These are phyloP conservation scores for Rhagonycha fulva DNA, from an alignment of 2,888 invertebrate genomes.

Conservation along the genomic window DNA sequence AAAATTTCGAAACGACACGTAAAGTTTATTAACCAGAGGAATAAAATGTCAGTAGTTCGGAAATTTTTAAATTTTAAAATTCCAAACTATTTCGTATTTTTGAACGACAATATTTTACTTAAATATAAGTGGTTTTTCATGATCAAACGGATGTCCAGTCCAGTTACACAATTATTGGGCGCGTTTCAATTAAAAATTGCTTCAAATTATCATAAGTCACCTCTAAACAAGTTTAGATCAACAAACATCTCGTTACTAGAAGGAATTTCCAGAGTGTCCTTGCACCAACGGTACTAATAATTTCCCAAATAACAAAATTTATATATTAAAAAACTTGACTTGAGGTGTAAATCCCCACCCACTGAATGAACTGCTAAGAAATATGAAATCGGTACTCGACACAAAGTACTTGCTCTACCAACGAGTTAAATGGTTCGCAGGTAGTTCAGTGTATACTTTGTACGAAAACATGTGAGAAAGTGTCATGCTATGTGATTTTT, in stretches of 20 bases:
- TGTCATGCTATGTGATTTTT: conserved; percentile 1
- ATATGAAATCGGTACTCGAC: conserved; percentile 2
- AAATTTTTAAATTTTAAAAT: background rate
- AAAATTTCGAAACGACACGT: background rate
- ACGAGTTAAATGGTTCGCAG: conserved; percentile 9
- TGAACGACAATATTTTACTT: background rate
- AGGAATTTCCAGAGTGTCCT: conserved; percentile 15
- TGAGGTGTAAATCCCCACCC: conserved; percentile 13
- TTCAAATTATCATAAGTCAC: background rate
- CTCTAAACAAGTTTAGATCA: background rate
- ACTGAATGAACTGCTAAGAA: background rate
- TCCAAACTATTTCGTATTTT: background rate
- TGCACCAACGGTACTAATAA: conserved; percentile 9
- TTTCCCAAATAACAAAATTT: conserved; percentile 5
- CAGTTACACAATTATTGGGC: background rate
- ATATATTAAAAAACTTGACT: background rate
- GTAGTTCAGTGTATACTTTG: background rate
- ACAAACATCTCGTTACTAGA: background rate
- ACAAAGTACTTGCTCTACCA: conserved; percentile 14
- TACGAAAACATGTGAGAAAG: conserved; percentile 3
- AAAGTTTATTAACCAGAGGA: background rate
- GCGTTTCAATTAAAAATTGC: background rate
- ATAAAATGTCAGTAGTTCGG: background rate
- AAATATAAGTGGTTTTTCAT: background rate
- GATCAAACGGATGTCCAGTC: background rate